phyloP scores from a whole-genome alignment of 2,113 vertebrate genomes.

The Sinocyclocheilus maitianheensis region DNA sequence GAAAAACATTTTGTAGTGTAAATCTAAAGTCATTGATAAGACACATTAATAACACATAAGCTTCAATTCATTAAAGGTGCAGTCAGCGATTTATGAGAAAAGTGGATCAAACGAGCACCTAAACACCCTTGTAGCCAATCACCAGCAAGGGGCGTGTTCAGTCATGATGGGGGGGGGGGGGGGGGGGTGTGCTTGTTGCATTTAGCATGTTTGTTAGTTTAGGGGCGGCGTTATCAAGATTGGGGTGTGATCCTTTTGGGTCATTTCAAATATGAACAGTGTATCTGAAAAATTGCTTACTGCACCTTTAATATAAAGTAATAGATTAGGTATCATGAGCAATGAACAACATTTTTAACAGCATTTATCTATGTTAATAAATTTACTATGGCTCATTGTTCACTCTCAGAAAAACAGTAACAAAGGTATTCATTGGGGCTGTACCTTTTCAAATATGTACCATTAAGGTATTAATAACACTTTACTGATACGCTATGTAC shows the following conservation, averaged over 20 bases:
- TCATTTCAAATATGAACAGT: no score
- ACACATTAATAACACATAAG: neutral
- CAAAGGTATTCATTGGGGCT: no score
- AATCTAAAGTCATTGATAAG: neutral
- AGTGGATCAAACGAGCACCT: neutral
- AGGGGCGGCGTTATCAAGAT: no score
- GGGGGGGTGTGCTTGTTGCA: neutral
- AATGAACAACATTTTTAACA: neutral
- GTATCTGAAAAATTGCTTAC: neutral
- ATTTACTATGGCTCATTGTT: neutral
- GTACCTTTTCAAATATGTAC: no score
- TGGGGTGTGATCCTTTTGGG: no score
- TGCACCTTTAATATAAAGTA: neutral
- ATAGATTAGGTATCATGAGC: neutral
- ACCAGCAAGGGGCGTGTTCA: no score
- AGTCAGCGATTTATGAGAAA: neutral
- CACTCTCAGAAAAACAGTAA: no score
- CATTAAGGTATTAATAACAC: no score
- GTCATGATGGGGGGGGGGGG: no score
- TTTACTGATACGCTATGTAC: no score
- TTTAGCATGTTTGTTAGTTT: neutral
- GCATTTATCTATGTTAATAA: neutral
- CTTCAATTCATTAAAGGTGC: neutral
- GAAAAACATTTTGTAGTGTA: neutral
- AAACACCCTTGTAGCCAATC: no score